These are phyloP conservation scores for Protaetia brevitarsis DNA, from an alignment of 1,140 invertebrate genomes.

Conservation along the genomic window DNA sequence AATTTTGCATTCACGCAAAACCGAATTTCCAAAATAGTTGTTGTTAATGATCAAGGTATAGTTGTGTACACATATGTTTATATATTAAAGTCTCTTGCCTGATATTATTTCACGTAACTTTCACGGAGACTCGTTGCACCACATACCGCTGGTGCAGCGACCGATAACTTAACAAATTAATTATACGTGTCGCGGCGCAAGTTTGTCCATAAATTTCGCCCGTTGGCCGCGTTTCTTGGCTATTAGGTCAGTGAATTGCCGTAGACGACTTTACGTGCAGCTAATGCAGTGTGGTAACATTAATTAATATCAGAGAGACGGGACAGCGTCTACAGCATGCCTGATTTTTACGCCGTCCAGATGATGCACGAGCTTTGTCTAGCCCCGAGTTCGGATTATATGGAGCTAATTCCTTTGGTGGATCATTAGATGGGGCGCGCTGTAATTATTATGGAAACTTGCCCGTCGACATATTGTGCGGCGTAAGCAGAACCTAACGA, in stretches of 20 bases:
- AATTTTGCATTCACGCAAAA: too few relatives aligned
- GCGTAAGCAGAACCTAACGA: too few relatives aligned
- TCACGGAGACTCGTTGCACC: too few relatives aligned
- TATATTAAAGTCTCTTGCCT: too few relatives aligned
- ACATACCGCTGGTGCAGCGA: background rate
- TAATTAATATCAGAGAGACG: background rate
- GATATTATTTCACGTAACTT: too few relatives aligned
- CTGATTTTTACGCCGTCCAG: background rate
- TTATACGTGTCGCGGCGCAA: slow-evolving; percentile 7
- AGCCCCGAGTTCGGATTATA: background rate
- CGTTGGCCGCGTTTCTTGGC: slow-evolving; percentile 2
- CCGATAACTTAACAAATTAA: slow-evolving; percentile 12
- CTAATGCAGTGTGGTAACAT: background rate
- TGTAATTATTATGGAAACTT: background rate
- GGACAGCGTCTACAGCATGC: background rate
- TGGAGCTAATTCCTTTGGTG: background rate
- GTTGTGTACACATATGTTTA: too few relatives aligned
- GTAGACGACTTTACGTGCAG: slow-evolving; percentile 6
- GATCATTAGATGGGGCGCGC: background rate
- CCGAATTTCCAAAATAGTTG: too few relatives aligned
- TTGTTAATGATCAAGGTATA: too few relatives aligned
- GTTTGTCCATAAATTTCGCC: background rate
- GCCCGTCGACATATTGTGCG: too few relatives aligned
- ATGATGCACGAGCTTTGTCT: background rate
- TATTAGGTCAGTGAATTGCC: slow-evolving; percentile 16